Evolutionary conservation across 2,113 vertebrate species (phyloP), one percentile per base, ranked within the genome.

Genomic region (Eurystomus gularis): DNA sequence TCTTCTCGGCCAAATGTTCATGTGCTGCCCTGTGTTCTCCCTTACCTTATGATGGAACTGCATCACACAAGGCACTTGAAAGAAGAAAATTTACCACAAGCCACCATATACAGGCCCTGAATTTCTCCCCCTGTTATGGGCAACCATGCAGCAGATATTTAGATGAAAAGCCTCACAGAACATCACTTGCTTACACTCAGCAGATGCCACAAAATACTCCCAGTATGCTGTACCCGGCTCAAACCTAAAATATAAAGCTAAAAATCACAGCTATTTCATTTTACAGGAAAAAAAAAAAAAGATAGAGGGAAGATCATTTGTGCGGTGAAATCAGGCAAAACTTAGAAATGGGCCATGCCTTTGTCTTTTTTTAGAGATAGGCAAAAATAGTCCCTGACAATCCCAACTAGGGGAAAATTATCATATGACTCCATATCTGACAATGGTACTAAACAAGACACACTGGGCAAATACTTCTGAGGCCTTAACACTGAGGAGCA

Each of bases 401-500:
- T 42, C 13, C 31, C 0, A 3, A 12, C 0, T 64, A 11, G 11
- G 33, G 48, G 5, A 72, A 88, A 49, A 49, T 44, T 68, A 3
- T 66, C 54, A 82, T 72, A 25, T 78, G 44, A 19, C 37, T 11
- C 24, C 46, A 64, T 23, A 72, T 54, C 17, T 86, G 76, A 80
- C 31, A 55, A 23, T 48, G 7, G 8, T 19, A 88, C 68, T 54
- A 60, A 85, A 46, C 12, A 44, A 73, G 29, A 24, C 8, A 82
- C 13, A 35, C 9, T 4, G 11, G 46, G 15, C 3, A 75, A 87
- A 78, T 9, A 49, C 5, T 79, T 82, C 57, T 49, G 28, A 78
- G 55, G 14, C 11, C 37, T 84, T 73, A 57, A 69, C n/a, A 44
- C 24, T 21, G 28, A 58, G 26, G 11, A 73, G 10, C 13, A 85